phyloP scores from a whole-genome alignment of 2,888 invertebrate genomes.

The Oligia strigilis region DNA sequence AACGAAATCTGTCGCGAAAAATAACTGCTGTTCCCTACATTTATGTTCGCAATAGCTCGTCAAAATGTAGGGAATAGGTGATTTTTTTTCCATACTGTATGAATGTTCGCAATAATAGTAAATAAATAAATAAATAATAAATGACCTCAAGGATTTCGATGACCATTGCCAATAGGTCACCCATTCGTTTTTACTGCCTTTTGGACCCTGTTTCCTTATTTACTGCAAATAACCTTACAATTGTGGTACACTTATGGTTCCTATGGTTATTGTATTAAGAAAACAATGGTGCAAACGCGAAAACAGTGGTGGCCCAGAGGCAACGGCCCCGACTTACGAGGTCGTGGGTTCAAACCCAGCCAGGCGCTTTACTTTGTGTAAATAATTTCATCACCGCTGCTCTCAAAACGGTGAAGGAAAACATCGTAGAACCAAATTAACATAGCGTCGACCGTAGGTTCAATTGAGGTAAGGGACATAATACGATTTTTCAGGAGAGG shows the following conservation, averaged over 20 bases:
- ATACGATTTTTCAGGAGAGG: too few species aligned
- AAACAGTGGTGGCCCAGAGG: too few species aligned
- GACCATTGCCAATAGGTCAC: conserved; percentile 1
- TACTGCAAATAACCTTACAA: conserved; percentile 44
- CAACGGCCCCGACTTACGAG: too few species aligned
- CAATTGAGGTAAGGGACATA: too few species aligned
- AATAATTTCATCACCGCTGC: too few species aligned
- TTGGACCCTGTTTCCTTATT: conserved; percentile 26
- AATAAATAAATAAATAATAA: neutral
- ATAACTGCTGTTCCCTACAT: too few species aligned
- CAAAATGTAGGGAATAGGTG: too few species aligned
- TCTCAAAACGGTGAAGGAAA: neutral
- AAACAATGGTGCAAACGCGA: neutral
- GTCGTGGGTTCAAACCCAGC: too few species aligned
- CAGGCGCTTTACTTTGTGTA: too few species aligned
- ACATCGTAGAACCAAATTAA: neutral
- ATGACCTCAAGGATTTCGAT: neutral
- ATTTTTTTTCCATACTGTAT: neutral
- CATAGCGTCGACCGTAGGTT: too few species aligned
- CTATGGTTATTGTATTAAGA: conserved; percentile 6
- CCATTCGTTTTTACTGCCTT: conserved; percentile 21
- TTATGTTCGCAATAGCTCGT: too few species aligned
- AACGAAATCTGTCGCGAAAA: too few species aligned
- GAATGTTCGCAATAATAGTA: neutral
- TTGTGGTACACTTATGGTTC: neutral